Base-by-base conservation (phyloP, 2,113 vertebrate species). In the Scortum barcoo region DNA sequence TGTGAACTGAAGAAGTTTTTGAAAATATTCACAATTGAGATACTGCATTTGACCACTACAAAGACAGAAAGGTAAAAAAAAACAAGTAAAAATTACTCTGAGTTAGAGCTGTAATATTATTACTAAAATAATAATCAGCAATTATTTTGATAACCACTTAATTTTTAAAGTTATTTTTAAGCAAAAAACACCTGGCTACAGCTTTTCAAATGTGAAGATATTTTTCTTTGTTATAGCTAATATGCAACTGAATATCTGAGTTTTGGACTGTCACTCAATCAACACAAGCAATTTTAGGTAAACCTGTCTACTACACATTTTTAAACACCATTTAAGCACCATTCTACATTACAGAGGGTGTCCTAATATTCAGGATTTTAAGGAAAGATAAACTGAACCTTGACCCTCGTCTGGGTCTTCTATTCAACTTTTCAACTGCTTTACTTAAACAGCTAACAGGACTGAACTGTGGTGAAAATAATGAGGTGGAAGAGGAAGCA, bases 401-500 rank as follows among this genome's bases (percentile, higher is more conserved):
- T 36, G 46, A 53, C 50, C 50, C 44, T 61, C 72, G 38, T 50
- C 30, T 58, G 58, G 50, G n/a, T 72, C 42, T 16, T 63, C 7
- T 42, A 65, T 22, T 65, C 26, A 53, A 46, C 44, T 28, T 28
- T 51, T 2, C 30, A 80, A n/a, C 48, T 30, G 17, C 24, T 61
- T 54, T 36, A 62, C 63, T 72, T 44, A 20, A 72, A 46, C 58
- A 38, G 24, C 33, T 24, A 57, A 42, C 12, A 9, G 20, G 10
- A 50, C 30, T 40, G 7, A 30, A n/a, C 40, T 26, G 13, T 26
- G 7, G 44, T 17, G 44, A 60, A 58, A 7, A 77, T 65, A 12
- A 71, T 42, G 20, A 80, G 38, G 40, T 65, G 22, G 9, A 78
- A 51, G 19, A 58, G 24, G 40, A 26, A 11, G n/a, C 40, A 78